Base-by-base conservation (phyloP, 2,113 vertebrate genomes). In the Lycaon pictus region DNA sequence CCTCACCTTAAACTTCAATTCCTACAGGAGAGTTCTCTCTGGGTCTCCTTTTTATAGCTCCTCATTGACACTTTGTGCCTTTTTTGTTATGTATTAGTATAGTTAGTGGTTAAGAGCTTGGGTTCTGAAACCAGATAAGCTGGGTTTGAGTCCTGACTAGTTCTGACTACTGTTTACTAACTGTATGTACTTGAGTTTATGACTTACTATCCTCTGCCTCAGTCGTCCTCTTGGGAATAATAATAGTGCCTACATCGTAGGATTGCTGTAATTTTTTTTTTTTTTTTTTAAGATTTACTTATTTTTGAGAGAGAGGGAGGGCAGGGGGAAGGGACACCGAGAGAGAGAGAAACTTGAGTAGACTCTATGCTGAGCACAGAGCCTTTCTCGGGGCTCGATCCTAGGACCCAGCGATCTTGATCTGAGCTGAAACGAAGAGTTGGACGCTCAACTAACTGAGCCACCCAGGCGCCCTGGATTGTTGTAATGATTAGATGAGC, bases 71-170 rank as follows among this genome's bases (percentile, higher is more conserved):
- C 58, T 93, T 89, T 9, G 35, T 88, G n/a, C 43, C 84, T 96
- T 43, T 69, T 69, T 69, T 69, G 29, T 88, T 79, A 65, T 51
- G 12, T 63, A 51, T 71, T 25, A 4, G 2, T 62, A 17, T 79
- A 91, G 48, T 65, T 72, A 35, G 80, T 71, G 67, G 55, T 84
- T 71, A 94, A 58, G n/a, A 83, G 43, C n/a, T 55, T 22, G 22
- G 27, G 17, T 83, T 92, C 82, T 90, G 29, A 85, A 80, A 85
- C 85, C 85, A 65, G 15, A n/a, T 19, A 86, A 60, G 16, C 25
- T 60, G 56, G 58, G 27, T 95, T 62, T 93, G 60, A 91, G 48
- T 93, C 51, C 87, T 72, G 23, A 60, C 37, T 85, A 83, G 76
- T 83, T 56, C 74, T 88, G 37, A 87, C n/a, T 60, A 7, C 56